Conservation (phyloP, 2,113 vertebrate genomes). For the Aix galericulata region DNA sequence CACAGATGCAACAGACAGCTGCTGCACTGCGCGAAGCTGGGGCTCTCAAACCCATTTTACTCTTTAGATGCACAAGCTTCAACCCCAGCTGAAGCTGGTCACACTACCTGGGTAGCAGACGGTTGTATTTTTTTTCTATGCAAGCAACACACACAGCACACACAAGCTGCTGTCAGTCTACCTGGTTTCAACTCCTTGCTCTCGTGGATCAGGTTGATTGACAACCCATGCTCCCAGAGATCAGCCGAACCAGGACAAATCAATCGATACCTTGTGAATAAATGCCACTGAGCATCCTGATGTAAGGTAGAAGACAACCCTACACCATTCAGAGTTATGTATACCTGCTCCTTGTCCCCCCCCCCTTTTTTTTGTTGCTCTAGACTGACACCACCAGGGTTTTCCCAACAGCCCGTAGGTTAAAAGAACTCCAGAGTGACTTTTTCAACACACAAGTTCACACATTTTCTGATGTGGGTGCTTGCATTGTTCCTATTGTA, state of each 20-base stretch:
- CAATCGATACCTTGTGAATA: neutral
- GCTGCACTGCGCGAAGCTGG: neutral
- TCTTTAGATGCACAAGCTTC: neutral
- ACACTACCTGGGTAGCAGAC: neutral
- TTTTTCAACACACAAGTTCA: neutral
- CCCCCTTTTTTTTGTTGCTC: neutral
- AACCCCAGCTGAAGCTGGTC: neutral
- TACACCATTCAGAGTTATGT: neutral
- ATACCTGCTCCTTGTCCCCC: neutral
- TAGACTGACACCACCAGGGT: neutral
- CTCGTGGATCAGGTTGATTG: neutral
- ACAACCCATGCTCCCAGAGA: neutral
- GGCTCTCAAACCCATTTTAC: neutral
- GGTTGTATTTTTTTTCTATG: neutral
- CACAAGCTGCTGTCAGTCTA: neutral
- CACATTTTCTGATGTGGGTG: neutral
- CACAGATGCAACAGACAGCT: neutral
- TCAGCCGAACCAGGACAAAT: neutral
- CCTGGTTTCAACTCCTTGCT: neutral
- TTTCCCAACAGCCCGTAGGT: neutral
- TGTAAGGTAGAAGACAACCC: neutral
- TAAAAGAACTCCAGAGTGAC: slow-evolving; percentile 10
- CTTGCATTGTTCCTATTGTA: neutral
- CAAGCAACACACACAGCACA: neutral
- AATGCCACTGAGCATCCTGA: neutral